Conservation (phyloP, 2,113 vertebrate species). For the Toxotes chatareus region DNA sequence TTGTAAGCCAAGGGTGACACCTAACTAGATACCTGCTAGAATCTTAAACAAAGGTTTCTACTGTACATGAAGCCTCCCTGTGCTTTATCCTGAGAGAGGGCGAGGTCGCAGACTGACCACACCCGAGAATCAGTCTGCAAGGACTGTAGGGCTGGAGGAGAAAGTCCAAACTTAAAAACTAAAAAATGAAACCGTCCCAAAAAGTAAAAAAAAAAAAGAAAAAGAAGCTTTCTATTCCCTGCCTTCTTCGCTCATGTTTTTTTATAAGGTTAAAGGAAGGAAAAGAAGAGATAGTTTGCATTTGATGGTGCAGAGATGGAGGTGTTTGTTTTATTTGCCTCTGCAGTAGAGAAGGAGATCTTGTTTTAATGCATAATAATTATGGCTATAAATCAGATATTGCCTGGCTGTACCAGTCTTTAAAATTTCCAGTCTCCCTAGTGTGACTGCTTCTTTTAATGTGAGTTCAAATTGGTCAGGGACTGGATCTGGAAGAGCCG, state of each 20-base stretch:
- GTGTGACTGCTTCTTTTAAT: slow-evolving; percentile 1
- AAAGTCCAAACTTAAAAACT: slow-evolving; percentile 14
- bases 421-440: slow-evolving; percentile 23
- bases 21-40: slow-evolving; percentile 39
- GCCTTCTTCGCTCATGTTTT: not conserved
- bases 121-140: slow-evolving; percentile 33
- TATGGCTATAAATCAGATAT: slow-evolving; percentile 12
- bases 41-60: slow-evolving; percentile 57
- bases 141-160: slow-evolving; percentile 40
- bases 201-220: not conserved
- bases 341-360: not conserved
- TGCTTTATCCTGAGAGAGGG: slow-evolving; percentile 66
- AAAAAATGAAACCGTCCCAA: slow-evolving; percentile 8
- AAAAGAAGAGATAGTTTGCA: not conserved
- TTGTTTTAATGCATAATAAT: slow-evolving; percentile 13
- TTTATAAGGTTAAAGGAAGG: not conserved
- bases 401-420: slow-evolving; percentile 16
- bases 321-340: slow-evolving; percentile 25
- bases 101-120: slow-evolving; percentile 36
- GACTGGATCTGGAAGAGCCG: slow-evolving; percentile 16
- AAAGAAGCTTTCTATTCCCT: not conserved
- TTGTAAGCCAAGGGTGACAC: slow-evolving; percentile 41
- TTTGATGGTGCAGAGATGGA: slow-evolving; percentile 4
- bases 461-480: slow-evolving; percentile 2
- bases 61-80: slow-evolving; percentile 60